Base-by-base conservation (phyloP, 1,140 invertebrate genomes). In the Drosophila dunni region DNA sequence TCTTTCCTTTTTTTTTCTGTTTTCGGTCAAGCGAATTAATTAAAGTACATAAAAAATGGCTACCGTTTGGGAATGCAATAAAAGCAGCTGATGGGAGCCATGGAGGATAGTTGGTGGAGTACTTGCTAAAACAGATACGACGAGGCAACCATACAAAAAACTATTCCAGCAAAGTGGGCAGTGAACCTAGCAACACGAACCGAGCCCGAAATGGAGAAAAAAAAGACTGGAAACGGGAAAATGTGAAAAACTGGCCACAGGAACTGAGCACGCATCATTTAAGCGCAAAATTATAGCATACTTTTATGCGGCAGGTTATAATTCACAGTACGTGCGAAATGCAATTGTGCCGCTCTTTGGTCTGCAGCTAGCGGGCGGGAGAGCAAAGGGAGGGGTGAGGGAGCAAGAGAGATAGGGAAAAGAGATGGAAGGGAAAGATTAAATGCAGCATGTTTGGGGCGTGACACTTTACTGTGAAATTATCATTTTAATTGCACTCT, bases 281-380 rank as follows among this genome's bases (percentile, higher is more conserved):
- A 84, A 84, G 81, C 81, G 81, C 81, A 81, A 85, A 84, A 84
- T 84, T 84, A 84, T 84, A 75, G 81, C 81, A 78, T 74, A 84
- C 77, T 84, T 84, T 84, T 84, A 84, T 84, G 81, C 81, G 81
- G 77, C 81, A 84, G 78, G 81, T 84, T 84, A 84, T 84, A 84
- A 84, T 84, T 84, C 81, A 84, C 81, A 53, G 81, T 79, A 84
- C 81, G 81, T 84, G 81, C 81, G 70, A 84, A 83, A 78, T 84
- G 81, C 81, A 84, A 79, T 73, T 48, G 48, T 48, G 29, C 58
- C 48, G 46, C 50, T 34, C 34, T 57, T 62, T 33, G 48, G 36
- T n/a, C 17, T 17, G 3, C 57, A 7, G 50, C 20, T 5, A 24
- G 15, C 0, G 17, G 1, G 7, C 2, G 45, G 17, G 15, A 20